Base-by-base conservation (phyloP, 2,113 vertebrate genomes). In the Rutilus rutilus region DNA sequence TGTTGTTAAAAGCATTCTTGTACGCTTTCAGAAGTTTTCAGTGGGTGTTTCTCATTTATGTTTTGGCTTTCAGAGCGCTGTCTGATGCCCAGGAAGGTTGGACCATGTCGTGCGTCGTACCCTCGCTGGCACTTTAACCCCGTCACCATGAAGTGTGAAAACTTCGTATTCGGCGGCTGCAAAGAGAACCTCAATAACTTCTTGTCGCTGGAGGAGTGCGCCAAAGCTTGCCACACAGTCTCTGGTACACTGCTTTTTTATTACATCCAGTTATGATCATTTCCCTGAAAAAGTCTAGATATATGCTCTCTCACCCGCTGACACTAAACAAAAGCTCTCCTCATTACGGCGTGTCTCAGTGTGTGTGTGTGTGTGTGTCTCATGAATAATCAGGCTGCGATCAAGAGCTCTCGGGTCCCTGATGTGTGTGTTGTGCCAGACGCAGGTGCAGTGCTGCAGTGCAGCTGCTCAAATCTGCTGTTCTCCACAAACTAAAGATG, bases 181-280 rank as follows among this genome's bases (percentile, higher is more conserved):
- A 94, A 90, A 62, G 89, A 93, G 74, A 99, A 99, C 90, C 95
- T 94, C 88, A 99, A 99, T 91, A 99, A 99, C 91, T 99, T 97
- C 80, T 88, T 98, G 65, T 3, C 90, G 3, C 54, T 93, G 75
- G 91, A 94, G 0, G 97, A 98, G 87, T 99, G 98, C 84, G 23
- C 69, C n/a, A 95, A 94, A 0, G 96, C 97, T 78, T 99, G 97
- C 89, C 90, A 69, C 3, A 59, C 87, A 19, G 71, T 87, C 47
- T 85, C 78, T 9, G 87, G 89, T 90, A 90, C 19, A 4, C 14
- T 42, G 50, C 5, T 45, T n/a, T 65, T 15, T 50, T 42, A 60
- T 76, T 27, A 52, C 62, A 52, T 69, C 79, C 45, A 15, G 47
- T 77, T 65, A 25, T 30, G 17, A 52, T 50, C 0, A 30, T 60